Evolutionary conservation across 2,113 vertebrate genomes (phyloP), one percentile per base, ranked within the genome.

Genomic region (Equus quagga): DNA sequence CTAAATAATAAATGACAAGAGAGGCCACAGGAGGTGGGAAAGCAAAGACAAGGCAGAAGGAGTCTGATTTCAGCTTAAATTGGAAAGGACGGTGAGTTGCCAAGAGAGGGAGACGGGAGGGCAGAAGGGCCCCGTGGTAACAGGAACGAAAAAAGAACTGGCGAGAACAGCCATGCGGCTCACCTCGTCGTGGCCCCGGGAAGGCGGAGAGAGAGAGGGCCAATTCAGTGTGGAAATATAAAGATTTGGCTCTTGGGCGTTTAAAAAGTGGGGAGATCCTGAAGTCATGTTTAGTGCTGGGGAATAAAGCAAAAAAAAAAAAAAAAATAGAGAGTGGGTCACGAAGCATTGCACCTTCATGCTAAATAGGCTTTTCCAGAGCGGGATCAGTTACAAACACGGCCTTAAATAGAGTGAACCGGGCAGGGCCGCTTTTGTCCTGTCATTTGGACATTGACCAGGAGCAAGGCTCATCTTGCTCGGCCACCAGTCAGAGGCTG

Each of bases 1-100:
- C 92, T 98, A 94, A 97, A 98, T 98, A 98, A 97, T 98, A 95
- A 92, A 97, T 97, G 95, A 97, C 84, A 96, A 79, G 94, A 87
- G 93, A 96, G 91, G 84, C 89, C 83, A 88, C 0, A 4, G 92
- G 90, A 96, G 84, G 75, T 64, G 44, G 60, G 36, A 70, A 95
- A 65, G 95, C 65, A 70, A 95, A 97, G 69, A 65, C 67, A 58
- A 60, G 36, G 49, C 56, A 93, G 81, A 72, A 62, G 64, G 67
- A 93, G 49, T 90, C 75, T 92, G 94, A 95, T 97, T 97, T 97
- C 79, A 94, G 90, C 44, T 90, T 60, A 96, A 94, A 97, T 91
- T 90, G 92, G 65, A 85, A 97, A 96, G 85, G 96, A 96, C 65
- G 24, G 2, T 0, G 41, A 94, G 90, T 70, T 58, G 64, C 92